Evolutionary conservation across 92 coral and sea anemone genomes (phyloP).

Genomic region (Montipora capitata): DNA sequence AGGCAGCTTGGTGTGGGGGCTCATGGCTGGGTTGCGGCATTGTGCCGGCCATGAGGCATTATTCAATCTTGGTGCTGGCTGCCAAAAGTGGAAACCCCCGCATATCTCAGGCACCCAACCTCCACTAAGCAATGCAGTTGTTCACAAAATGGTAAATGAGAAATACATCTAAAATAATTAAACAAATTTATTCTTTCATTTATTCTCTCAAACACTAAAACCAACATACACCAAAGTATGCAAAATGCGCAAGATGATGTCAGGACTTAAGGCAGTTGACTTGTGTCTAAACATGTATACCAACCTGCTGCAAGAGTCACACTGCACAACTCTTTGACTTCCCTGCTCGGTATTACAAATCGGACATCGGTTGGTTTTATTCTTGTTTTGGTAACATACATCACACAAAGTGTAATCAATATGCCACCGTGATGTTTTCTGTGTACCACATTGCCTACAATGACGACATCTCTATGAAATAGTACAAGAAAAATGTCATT

Average conservation of each 20-base stretch:
- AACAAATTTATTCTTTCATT: too few species aligned
- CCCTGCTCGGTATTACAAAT: conserved; percentile 86
- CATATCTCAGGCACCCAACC: too few species aligned
- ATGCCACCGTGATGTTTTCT: conserved; percentile 81
- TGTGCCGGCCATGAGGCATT: too few species aligned
- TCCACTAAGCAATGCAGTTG: too few species aligned
- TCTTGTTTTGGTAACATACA: conserved; percentile 83
- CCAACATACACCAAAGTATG: too few species aligned
- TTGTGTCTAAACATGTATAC: neutral
- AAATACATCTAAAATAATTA: too few species aligned
- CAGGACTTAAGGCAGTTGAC: neutral
- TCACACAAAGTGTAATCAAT: conserved; percentile 86
- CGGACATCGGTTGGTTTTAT: conserved; percentile 88
- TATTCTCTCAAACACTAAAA: too few species aligned
- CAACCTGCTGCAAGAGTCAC: conserved; percentile 98
- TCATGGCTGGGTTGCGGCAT: too few species aligned
- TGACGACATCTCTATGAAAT: conserved; percentile 83
- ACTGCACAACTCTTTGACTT: conserved; percentile 88
- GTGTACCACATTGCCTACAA: conserved; percentile 89
- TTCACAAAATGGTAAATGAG: too few species aligned
- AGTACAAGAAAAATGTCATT: neutral
- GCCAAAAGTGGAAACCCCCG: neutral
- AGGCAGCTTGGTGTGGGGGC: too few species aligned
- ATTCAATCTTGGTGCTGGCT: neutral
- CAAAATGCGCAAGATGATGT: too few species aligned